phyloP scores from a whole-genome alignment of 2,113 vertebrate species.

The Brienomyrus brachyistius region DNA sequence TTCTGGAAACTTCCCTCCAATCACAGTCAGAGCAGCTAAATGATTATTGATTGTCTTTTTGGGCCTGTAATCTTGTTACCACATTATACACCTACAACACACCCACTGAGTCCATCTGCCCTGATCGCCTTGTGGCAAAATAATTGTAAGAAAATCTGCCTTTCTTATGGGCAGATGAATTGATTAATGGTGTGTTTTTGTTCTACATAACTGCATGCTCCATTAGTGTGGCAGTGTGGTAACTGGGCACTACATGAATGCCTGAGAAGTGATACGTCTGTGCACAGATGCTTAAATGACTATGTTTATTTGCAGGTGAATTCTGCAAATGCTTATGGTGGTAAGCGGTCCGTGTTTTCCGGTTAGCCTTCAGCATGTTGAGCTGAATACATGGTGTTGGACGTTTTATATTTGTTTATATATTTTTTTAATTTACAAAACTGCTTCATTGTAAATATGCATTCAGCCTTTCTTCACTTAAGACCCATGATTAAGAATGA shows the following conservation, averaged over 20 bases:
- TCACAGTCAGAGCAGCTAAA: constrained; percentile 7
- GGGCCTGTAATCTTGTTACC: neutral
- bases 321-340: neutral
- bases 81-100: neutral
- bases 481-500: neutral
- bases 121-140: neutral
- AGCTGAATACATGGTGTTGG: neutral
- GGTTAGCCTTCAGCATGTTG: neutral
- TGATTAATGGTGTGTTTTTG: neutral
- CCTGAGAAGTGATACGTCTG: neutral
- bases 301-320: neutral
- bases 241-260: neutral
- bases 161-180: neutral
- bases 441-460: neutral
- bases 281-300: neutral
- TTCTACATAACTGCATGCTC: neutral
- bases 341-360: neutral
- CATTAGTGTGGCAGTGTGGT: neutral
- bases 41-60: constrained; percentile 5
- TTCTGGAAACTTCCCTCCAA: neutral
- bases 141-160: neutral
- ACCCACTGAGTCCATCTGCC: neutral
- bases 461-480: neutral
- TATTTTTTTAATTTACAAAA: neutral
- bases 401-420: neutral